These are phyloP conservation scores for Lamproptera curius DNA, from an alignment of 2,888 invertebrate genomes.

Conservation along the genomic window DNA sequence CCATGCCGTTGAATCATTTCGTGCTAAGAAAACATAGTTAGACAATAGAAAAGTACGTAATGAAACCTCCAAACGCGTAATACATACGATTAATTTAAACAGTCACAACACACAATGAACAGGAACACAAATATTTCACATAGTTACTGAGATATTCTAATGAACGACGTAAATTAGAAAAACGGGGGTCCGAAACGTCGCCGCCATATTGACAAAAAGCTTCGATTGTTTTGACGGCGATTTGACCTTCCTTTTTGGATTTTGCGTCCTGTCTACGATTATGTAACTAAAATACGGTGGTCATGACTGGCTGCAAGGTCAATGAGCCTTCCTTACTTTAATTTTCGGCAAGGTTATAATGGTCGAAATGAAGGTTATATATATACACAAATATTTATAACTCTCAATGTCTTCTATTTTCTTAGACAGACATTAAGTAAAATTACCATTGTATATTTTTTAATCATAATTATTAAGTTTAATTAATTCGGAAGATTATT, in stretches of 20 bases:
- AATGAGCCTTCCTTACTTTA: conserved; percentile 33
- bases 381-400: no score
- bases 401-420: no score
- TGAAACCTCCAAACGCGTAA: no score
- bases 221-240: conserved; percentile 76
- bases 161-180: conserved; percentile 33
- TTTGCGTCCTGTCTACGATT: conserved; percentile 63
- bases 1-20: no score
- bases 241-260: conserved; percentile 64
- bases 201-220: conserved; percentile 70
- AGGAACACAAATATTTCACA: neutral
- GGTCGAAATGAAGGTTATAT: no score
- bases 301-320: conserved; percentile 32
- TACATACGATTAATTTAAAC: no score
- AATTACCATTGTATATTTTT: no score
- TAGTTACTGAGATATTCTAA: neutral
- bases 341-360: conserved; percentile 47
- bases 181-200: conserved; percentile 47
- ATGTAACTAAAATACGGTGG: conserved; percentile 49
- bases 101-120: neutral
- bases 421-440: no score
- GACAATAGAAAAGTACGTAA: no score
- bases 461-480: no score
- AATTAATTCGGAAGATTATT: no score
- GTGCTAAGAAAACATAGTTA: no score